A percentile compares a stretch with the other conserved stretches of the same genome.
These are phyloP conservation scores for Drosophila sordidapex DNA, from an alignment of 2,888 invertebrate genomes.

Conservation along the genomic window DNA sequence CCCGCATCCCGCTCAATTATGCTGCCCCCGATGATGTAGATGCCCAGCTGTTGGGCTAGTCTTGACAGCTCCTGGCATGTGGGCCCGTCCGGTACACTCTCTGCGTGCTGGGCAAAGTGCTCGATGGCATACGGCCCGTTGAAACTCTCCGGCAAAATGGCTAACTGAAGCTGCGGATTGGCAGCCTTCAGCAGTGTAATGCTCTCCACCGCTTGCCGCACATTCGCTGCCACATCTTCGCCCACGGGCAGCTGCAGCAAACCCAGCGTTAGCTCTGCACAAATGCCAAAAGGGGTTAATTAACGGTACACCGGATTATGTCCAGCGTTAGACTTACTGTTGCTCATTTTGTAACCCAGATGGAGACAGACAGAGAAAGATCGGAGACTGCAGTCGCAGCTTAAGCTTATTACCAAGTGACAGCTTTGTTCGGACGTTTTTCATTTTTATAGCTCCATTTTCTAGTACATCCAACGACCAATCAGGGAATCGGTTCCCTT, in stretches of 20 bases:
- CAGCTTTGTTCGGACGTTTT: neutral
- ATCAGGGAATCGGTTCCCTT: constrained; percentile 27
- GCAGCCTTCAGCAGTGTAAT: constrained; percentile 70
- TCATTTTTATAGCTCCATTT: constrained; percentile 46
- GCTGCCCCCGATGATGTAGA: constrained; percentile 95
- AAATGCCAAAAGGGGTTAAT: constrained; percentile 34
- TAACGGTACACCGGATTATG: constrained; percentile 35
- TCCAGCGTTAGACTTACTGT: constrained; percentile 38
- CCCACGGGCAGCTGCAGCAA: constrained; percentile 77
- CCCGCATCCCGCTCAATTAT: constrained; percentile 90
- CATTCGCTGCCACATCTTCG: constrained; percentile 65
- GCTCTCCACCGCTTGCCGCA: constrained; percentile 68
- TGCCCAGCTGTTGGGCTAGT: constrained; percentile 90
- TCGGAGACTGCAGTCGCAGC: neutral
- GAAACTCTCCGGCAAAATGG: constrained; percentile 94
- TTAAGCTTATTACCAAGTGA: constrained; percentile 26
- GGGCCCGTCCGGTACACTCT: constrained; percentile 92
- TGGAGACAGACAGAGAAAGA: neutral
- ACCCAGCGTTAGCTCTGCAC: constrained; percentile 74
- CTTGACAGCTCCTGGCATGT: constrained; percentile 90
- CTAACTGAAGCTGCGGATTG: constrained; percentile 85
- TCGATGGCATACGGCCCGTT: constrained; percentile 95
- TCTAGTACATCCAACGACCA: constrained; percentile 24
- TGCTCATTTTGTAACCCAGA: constrained; percentile 27
- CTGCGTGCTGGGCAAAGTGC: constrained; percentile 93